Conservation (phyloP, 2,797 vertebrate species). For the Halcyon leucocephala region DNA sequence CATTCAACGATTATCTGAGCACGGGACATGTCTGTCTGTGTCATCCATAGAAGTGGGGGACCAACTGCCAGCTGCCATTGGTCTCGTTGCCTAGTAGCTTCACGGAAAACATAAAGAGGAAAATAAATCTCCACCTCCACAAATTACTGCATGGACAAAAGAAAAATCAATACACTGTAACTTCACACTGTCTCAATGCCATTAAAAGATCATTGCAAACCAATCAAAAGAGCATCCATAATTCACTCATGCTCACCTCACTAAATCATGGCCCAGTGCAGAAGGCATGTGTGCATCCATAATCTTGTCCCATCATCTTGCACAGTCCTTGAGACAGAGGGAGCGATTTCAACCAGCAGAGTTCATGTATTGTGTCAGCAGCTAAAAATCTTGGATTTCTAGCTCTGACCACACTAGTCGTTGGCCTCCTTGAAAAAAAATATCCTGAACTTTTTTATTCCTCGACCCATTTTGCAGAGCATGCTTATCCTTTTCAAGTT, state of each 20-base stretch:
- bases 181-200: background rate
- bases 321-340: background rate
- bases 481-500: background rate
- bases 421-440: background rate
- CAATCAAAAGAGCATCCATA: constrained; percentile 18
- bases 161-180: constrained; percentile 49
- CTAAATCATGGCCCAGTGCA: background rate
- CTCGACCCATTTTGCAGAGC: background rate
- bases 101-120: background rate
- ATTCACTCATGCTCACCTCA: background rate
- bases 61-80: background rate
- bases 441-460: background rate
- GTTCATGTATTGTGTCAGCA: background rate
- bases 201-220: constrained; percentile 7
- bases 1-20: background rate
- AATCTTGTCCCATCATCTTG: background rate
- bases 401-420: background rate
- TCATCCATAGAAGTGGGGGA: background rate
- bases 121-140: constrained; percentile 39
- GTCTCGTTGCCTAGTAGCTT: background rate
- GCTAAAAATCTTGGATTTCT: background rate
- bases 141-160: constrained; percentile 29
- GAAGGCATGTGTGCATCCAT: background rate
- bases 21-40: background rate
- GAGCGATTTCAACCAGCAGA: background rate